phyloP scores from a whole-genome alignment of 2,888 invertebrate genomes.

The Phanerotoma sp. region DNA sequence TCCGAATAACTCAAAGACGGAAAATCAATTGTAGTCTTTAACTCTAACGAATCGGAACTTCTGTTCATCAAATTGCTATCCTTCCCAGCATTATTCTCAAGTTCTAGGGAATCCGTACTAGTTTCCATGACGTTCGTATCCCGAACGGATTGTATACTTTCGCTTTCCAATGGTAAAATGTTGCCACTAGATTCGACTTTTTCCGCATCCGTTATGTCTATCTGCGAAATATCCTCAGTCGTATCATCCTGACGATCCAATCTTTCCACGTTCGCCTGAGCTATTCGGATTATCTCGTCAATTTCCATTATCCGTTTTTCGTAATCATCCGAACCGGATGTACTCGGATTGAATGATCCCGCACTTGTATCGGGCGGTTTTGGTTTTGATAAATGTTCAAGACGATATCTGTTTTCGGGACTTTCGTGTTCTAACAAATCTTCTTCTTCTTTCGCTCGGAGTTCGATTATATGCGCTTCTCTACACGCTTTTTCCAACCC shows the following conservation, averaged over 20 bases:
- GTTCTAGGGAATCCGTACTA: slow-evolving; percentile 67
- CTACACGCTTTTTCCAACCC: slow-evolving; percentile 85
- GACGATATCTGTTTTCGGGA: slow-evolving; percentile 64
- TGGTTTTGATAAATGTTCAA: slow-evolving; percentile 54
- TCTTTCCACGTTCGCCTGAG: slow-evolving; percentile 68
- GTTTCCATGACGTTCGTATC: slow-evolving; percentile 62
- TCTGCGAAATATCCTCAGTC: slow-evolving; percentile 60
- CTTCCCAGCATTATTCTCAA: slow-evolving; percentile 54
- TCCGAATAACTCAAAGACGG: slow-evolving; percentile 54
- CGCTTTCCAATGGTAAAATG: slow-evolving; percentile 17
- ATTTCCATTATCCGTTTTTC: slow-evolving; percentile 69
- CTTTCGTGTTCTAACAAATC: slow-evolving; percentile 70
- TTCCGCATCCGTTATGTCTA: slow-evolving; percentile 42
- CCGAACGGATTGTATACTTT: slow-evolving; percentile 32
- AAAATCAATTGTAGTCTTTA: slow-evolving; percentile 59
- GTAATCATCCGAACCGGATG: slow-evolving; percentile 64
- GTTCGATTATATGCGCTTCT: slow-evolving; percentile 80
- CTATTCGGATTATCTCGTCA: slow-evolving; percentile 69
- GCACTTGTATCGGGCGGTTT: slow-evolving; percentile 39
- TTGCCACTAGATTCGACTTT: slow-evolving; percentile 30
- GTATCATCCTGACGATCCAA: slow-evolving; percentile 63
- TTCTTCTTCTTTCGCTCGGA: slow-evolving; percentile 83
- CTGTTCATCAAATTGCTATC: slow-evolving; percentile 61
- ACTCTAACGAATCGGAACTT: slow-evolving; percentile 70
- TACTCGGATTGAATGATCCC: slow-evolving; percentile 57